Evolutionary conservation across 2,113 vertebrate species (phyloP).

Genomic region (Trochalopteron elliotii): DNA sequence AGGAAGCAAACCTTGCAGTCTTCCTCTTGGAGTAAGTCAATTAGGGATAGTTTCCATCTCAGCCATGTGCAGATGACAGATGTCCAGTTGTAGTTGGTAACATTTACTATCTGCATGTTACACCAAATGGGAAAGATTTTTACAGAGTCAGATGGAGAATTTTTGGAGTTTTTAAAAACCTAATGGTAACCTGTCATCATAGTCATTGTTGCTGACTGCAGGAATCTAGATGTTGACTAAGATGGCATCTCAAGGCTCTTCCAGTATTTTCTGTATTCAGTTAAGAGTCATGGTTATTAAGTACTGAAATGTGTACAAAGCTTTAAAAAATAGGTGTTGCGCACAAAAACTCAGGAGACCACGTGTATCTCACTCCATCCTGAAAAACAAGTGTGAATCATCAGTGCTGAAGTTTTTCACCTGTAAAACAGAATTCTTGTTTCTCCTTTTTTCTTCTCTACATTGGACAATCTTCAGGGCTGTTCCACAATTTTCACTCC

Average conservation of each 20-base stretch:
- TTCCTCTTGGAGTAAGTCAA: neutral
- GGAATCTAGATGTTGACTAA: neutral
- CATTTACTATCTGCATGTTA: neutral
- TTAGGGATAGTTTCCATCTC: neutral
- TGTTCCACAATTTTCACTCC: neutral
- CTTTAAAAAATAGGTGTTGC: neutral
- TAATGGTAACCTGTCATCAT: neutral
- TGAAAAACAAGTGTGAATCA: neutral
- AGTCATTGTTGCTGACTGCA: neutral
- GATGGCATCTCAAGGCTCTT: neutral
- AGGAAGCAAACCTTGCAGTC: neutral
- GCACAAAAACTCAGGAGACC: neutral
- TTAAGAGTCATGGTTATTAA: neutral
- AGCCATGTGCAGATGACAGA: neutral
- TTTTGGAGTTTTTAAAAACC: neutral
- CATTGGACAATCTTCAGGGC: neutral
- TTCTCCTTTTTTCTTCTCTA: neutral
- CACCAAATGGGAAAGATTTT: neutral
- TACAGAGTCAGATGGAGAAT: neutral
- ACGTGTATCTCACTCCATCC: neutral
- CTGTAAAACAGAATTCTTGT: neutral
- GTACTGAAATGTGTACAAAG: neutral
- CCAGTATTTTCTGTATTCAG: neutral
- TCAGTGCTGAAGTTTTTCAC: neutral
- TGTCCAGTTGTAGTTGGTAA: neutral